phyloP scores from a whole-genome alignment of 2,797 vertebrate genomes.

The Phataginus tricuspis region DNA sequence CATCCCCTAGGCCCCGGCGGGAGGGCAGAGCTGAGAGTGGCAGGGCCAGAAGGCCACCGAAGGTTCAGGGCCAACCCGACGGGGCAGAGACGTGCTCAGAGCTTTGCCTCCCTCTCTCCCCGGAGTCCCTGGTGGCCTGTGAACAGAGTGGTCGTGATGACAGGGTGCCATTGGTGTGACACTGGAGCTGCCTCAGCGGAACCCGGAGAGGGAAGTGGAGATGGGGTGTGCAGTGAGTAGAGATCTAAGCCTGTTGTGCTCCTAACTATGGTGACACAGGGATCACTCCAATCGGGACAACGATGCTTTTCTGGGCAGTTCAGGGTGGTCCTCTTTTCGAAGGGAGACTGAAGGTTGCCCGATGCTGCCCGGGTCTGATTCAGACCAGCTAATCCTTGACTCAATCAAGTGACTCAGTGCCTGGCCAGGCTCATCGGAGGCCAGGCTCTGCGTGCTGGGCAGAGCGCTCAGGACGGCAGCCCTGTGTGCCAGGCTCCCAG shows the following conservation, averaged over 20 bases:
- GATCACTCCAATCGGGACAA: background rate
- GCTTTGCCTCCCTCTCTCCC: background rate
- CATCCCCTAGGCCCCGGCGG: no score
- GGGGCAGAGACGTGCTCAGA: background rate
- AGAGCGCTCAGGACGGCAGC: no score
- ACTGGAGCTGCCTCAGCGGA: background rate
- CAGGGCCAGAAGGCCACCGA: fast-evolving
- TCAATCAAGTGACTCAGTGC: background rate
- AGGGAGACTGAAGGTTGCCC: background rate
- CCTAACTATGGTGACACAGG: background rate
- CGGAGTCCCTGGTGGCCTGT: background rate
- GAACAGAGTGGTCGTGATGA: background rate
- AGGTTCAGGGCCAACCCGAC: fast-evolving
- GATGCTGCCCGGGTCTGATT: background rate
- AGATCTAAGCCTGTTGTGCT: background rate
- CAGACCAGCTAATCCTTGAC: background rate
- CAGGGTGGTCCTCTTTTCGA: slow-evolving; percentile 36
- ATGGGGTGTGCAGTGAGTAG: background rate
- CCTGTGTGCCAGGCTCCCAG: background rate
- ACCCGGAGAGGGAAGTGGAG: slow-evolving; percentile 14
- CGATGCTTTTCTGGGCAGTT: background rate
- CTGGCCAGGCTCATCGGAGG: background rate
- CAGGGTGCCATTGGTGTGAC: background rate
- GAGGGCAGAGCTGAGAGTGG: background rate
- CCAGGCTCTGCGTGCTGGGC: fast-evolving